phyloP scores from a whole-genome alignment of 2,888 invertebrate species.

The Silvanus unidentatus region DNA sequence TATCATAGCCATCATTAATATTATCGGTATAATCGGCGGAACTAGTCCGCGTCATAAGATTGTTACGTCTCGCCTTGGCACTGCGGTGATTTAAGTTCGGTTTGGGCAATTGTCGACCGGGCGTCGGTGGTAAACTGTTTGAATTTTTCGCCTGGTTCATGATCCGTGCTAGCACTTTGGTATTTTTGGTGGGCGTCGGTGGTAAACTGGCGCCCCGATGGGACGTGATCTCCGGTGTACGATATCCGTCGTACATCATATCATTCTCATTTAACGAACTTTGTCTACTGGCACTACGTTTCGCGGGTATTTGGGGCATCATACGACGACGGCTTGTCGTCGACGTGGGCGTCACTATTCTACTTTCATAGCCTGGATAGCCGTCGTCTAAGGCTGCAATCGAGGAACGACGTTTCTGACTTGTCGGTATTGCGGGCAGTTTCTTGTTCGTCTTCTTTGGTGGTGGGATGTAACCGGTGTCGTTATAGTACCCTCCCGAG shows the following conservation, averaged over 20 bases:
- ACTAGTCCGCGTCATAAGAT: constrained; percentile 41
- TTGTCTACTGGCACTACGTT: constrained; percentile 40
- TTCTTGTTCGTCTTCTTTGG: constrained; percentile 31
- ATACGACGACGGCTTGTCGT: constrained; percentile 33
- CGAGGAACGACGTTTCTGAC: constrained; percentile 45
- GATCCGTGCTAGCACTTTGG: constrained; percentile 35
- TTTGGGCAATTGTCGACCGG: constrained; percentile 51
- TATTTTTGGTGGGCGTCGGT: constrained; percentile 44
- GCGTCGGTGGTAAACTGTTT: constrained; percentile 51
- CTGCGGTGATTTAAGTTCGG: constrained; percentile 40
- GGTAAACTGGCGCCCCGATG: constrained; percentile 45
- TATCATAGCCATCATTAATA: constrained; percentile 38
- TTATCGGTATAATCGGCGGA: constrained; percentile 43
- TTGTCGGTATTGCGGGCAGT: constrained; percentile 45
- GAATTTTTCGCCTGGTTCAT: constrained; percentile 22
- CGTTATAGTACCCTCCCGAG: constrained; percentile 54
- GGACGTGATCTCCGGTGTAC: constrained; percentile 36
- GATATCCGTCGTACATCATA: constrained; percentile 29
- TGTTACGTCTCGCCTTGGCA: constrained; percentile 39
- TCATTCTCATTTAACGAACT: constrained; percentile 39
- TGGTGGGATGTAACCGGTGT: constrained; percentile 31
- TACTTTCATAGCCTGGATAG: constrained; percentile 15
- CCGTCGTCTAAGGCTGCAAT: constrained; percentile 9
- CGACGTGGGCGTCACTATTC: constrained; percentile 37
- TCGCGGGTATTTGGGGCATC: constrained; percentile 45